A percentile compares a stretch with the other conserved stretches of the same genome.
Evolutionary conservation across 2,113 vertebrate genomes (phyloP).

Genomic region (Accipiter virgatus): DNA sequence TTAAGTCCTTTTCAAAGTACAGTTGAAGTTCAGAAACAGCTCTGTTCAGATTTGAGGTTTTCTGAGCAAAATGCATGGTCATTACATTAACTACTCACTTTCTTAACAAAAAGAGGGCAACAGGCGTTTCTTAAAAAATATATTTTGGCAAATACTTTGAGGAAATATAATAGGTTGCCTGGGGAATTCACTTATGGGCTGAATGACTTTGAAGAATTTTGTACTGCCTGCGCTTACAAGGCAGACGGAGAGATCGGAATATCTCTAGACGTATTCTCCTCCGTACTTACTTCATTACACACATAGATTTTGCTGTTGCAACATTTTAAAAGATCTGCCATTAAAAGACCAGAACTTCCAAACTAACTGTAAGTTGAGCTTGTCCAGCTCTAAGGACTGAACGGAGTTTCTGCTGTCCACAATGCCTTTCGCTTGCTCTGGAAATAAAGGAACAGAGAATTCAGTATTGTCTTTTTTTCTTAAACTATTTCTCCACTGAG

Average conservation of each 20-base stretch:
- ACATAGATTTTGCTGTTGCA: neutral
- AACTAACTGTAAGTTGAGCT: neutral
- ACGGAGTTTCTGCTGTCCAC: neutral
- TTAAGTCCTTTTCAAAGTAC: neutral
- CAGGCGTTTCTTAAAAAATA: neutral
- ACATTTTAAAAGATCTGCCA: neutral
- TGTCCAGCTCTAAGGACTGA: neutral
- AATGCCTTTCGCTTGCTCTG: neutral
- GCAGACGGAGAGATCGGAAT: neutral
- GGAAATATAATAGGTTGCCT: neutral
- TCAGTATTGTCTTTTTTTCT: neutral
- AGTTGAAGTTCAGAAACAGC: neutral
- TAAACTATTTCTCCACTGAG: neutral
- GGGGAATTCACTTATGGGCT: neutral
- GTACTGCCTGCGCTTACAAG: neutral
- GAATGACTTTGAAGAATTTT: neutral
- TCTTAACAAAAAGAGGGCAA: neutral
- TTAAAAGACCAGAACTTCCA: neutral
- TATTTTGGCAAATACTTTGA: neutral
- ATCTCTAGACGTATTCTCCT: accelerated
- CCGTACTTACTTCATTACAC: neutral
- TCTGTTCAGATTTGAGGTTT: neutral
- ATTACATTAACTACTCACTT: neutral
- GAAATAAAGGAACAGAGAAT: neutral
- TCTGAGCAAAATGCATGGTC: neutral